phyloP scores from a whole-genome alignment of 2,797 vertebrate species.

The Myoxocephalus aenaeus region DNA sequence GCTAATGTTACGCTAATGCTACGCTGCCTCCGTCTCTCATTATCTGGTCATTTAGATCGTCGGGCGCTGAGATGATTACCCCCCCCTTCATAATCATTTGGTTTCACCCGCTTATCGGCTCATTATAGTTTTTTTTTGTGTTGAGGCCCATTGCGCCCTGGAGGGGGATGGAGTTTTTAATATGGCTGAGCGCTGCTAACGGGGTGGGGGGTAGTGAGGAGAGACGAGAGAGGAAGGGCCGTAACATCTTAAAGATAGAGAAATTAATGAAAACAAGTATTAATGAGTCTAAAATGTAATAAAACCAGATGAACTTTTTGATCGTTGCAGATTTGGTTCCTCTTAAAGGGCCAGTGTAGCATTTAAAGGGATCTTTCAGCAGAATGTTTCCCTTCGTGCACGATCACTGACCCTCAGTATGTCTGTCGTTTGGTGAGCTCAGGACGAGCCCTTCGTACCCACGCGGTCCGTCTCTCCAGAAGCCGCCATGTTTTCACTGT shows the following conservation, averaged over 20 bases:
- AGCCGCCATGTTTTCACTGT: too few relatives aligned
- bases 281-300: not conserved
- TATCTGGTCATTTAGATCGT: slow-evolving; percentile 64
- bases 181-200: slow-evolving; percentile 36
- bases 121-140: slow-evolving; percentile 63
- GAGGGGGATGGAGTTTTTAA: slow-evolving; percentile 61
- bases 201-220: not conserved
- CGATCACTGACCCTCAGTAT: too few relatives aligned
- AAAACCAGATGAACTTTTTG: too few relatives aligned
- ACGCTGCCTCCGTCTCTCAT: slow-evolving; percentile 45
- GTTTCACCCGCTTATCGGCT: slow-evolving; percentile 64
- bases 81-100: slow-evolving; percentile 61
- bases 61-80: slow-evolving; percentile 48
- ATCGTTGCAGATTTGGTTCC: too few relatives aligned
- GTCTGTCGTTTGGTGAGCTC: too few relatives aligned
- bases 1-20: too few relatives aligned
- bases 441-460: too few relatives aligned
- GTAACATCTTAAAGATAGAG: not conserved
- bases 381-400: too few relatives aligned
- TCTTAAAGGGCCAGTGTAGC: too few relatives aligned
- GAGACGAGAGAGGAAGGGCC: not conserved
- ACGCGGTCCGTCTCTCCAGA: too few relatives aligned
- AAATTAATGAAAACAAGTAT: slow-evolving; percentile 1
- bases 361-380: too few relatives aligned
- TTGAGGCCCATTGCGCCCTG: slow-evolving; percentile 53